Base-by-base conservation (phyloP, 2,797 vertebrate genomes). In the Anguilla megastoma region DNA sequence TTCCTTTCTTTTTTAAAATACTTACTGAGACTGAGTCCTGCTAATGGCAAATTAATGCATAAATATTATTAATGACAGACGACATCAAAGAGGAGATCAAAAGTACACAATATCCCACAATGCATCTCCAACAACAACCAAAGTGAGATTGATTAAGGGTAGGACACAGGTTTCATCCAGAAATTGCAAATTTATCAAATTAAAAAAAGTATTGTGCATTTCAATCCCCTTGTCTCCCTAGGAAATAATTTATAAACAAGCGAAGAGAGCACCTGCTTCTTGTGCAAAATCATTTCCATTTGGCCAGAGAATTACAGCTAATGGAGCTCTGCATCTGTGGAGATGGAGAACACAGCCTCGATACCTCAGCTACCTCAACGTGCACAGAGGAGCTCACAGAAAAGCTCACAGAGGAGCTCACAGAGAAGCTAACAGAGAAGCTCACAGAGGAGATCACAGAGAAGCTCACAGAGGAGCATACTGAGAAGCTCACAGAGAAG, bases 241-340 rank as follows among this genome's bases (percentile, higher is more conserved):
- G 24, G 24, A 48, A 50, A 21, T 4, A 48, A 82, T 21, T 8
- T 14, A 24, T 48, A 82, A 82, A 82, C 18, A 76, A 50, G 45
- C 21, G 3, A 45, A 2, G 18, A 48, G 45, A 50, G 21, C 24
- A 21, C 41, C 36, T 21, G 36, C 16, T 24, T 24, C 76, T 21
- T 48, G 45, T 10, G 5, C 18, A 48, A 48, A 82, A 48, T 82
- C 41, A 50, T 50, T 50, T 24, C 6, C 21, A 41, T 74, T 58
- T 84, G 27, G 82, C 87, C 63, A 41, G 12, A 74, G 69, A 76
- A 56, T 56, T 48, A n/a, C 58, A 84, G 18, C 63, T 84, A 58
- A 48, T 84, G 33, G 8, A 85, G 63, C 16, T n/a, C 48, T 71
- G 24, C 52, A 63, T 66, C 41, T 85, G 21, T 27, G 8, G 16